Percentiles rank a stretch among this genome's conserved stretches.
Conservation (phyloP, 2,888 invertebrate genomes). For the Plusia festucae region DNA sequence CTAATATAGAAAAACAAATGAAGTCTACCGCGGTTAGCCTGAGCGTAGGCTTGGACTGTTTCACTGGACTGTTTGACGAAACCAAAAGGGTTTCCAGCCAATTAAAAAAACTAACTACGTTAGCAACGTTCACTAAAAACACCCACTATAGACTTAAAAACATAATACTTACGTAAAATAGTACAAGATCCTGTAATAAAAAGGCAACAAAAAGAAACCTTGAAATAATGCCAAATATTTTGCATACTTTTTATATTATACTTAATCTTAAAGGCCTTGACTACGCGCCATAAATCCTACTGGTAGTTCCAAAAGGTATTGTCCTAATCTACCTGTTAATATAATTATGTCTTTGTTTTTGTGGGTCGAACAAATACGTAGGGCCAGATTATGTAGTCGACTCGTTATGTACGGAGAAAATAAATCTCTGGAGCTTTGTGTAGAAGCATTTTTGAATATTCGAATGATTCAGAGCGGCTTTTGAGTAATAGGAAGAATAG, state of each 20-base stretch:
- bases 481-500: neutral
- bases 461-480: neutral
- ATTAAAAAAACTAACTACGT: too few species aligned
- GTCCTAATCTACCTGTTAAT: slow-evolving; percentile 66
- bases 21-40: too few species aligned
- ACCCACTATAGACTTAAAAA: too few species aligned
- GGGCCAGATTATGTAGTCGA: slow-evolving; percentile 7
- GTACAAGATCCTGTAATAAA: too few species aligned
- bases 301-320: slow-evolving; percentile 51
- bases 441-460: neutral
- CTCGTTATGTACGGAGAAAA: slow-evolving; percentile 7
- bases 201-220: neutral
- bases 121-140: too few species aligned
- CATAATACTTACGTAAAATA: too few species aligned
- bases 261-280: slow-evolving; percentile 54
- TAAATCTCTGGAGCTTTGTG: slow-evolving; percentile 3
- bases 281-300: slow-evolving; percentile 58
- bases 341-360: slow-evolving; percentile 52
- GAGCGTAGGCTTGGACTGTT: too few species aligned
- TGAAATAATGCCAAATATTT: slow-evolving; percentile 43
- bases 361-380: slow-evolving; percentile 10
- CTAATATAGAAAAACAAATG: too few species aligned
- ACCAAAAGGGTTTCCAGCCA: too few species aligned
- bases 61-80: too few species aligned
- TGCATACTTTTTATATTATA: slow-evolving; percentile 60